A percentile compares a stretch with the other conserved stretches of the same genome.
Evolutionary conservation across 2,113 vertebrate species (phyloP).

Genomic region (Okapia johnstoni): DNA sequence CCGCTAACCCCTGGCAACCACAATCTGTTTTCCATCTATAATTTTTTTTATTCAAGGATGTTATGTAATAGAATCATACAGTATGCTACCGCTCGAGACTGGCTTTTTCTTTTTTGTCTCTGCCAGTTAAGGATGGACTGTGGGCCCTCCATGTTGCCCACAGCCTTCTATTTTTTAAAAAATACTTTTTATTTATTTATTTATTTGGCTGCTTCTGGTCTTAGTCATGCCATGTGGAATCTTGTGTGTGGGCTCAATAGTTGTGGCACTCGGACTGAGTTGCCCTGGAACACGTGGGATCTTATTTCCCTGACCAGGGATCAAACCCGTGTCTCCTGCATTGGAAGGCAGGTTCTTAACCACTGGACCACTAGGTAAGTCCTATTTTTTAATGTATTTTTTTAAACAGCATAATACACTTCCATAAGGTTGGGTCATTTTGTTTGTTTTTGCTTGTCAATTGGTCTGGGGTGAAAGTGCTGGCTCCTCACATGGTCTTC

Average conservation of each 20-base stretch:
- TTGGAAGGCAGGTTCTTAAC: not conserved
- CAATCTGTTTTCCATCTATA: not conserved
- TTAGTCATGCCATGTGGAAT: not conserved
- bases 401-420: not conserved
- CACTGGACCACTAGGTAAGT: not conserved
- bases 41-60: slow-evolving; percentile 4
- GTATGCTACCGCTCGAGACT: not conserved
- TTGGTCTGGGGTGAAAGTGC: not conserved
- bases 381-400: not conserved
- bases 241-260: not conserved
- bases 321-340: not conserved
- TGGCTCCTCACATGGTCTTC: not conserved
- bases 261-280: not conserved
- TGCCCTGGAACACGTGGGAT: not conserved
- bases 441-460: not conserved
- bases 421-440: not conserved
- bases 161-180: not conserved
- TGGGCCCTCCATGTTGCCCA: not conserved
- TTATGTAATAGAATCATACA: not conserved
- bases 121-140: not conserved
- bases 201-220: not conserved
- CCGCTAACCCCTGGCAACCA: not conserved
- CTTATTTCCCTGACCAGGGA: not conserved
- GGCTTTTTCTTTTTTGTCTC: not conserved
- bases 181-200: not conserved